Evolutionary conservation across 2,888 invertebrate species (phyloP).

Genomic region (Tridacna crocea): DNA sequence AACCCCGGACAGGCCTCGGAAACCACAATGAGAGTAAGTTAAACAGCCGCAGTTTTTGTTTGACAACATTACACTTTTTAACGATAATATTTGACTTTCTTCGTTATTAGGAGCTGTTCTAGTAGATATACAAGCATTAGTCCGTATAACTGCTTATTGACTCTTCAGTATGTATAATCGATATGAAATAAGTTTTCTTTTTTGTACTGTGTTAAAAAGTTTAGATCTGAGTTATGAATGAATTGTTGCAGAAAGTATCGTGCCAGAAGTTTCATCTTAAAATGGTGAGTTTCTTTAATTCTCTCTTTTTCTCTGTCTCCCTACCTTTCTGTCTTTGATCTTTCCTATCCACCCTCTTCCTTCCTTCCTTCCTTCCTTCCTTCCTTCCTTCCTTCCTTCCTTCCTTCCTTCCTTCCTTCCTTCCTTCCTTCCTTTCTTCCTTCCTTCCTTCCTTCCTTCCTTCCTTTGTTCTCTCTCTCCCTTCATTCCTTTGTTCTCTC

Average conservation of each 20-base stretch:
- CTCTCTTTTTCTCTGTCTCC: not conserved
- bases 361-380: not conserved
- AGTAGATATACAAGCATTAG: not conserved
- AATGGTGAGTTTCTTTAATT: not conserved
- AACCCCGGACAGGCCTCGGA: not conserved
- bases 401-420: not conserved
- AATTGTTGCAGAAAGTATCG: not conserved
- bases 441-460: not conserved
- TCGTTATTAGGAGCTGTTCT: not conserved
- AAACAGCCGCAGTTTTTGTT: conserved; percentile 15
- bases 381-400: not conserved
- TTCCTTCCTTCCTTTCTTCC: not conserved
- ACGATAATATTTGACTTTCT: conserved; percentile 50
- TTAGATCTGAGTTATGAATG: too few species aligned
- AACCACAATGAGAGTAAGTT: not conserved
- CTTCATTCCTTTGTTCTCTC: not conserved
- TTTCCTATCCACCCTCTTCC: not conserved
- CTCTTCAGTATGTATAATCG: too few species aligned
- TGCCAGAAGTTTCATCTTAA: not conserved
- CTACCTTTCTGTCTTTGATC: not conserved
- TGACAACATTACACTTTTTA: conserved; percentile 24
- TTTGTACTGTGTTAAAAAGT: too few species aligned
- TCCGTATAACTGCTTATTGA: too few species aligned
- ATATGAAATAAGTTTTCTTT: too few species aligned
- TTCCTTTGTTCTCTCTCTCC: not conserved